These are phyloP conservation scores for Phrynocephalus versicolor DNA, from an alignment of 2,113 vertebrate species.

Conservation along the genomic window DNA sequence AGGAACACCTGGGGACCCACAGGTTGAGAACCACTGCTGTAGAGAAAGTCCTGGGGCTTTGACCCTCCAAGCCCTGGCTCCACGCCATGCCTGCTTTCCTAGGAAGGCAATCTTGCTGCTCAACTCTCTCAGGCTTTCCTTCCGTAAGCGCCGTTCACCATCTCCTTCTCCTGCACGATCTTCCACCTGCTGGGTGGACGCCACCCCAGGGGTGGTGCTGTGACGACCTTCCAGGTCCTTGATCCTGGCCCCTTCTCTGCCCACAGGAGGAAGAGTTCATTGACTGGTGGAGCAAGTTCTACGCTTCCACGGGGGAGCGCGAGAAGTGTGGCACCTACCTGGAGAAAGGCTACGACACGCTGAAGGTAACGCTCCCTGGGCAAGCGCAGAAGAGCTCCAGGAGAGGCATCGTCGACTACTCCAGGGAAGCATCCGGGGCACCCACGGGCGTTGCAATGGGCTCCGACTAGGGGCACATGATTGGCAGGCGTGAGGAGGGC, in stretches of 20 bases:
- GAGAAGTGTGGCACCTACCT: conserved; percentile 90
- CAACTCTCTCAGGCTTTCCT: not conserved
- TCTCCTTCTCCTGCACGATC: no score
- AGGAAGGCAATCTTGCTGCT: not conserved
- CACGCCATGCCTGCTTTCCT: no score
- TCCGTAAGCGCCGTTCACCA: not conserved
- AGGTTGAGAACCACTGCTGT: no score
- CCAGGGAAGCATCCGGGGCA: no score
- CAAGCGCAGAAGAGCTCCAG: not conserved
- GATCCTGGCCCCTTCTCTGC: not conserved
- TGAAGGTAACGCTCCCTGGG: conserved; percentile 78
- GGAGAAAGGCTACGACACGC: conserved; percentile 89
- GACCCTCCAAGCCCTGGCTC: no score
- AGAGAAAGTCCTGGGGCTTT: no score
- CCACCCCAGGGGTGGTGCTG: no score
- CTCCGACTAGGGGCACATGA: no score
- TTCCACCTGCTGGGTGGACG: not conserved
- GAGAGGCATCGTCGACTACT: no score
- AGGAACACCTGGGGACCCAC: no score
- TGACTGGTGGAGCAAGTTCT: conserved; percentile 99
- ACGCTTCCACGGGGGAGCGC: conserved; percentile 87
- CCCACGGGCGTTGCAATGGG: no score
- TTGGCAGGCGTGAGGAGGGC: not conserved
- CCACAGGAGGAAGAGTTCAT: conserved; percentile 91
- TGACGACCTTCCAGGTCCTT: not conserved